These are phyloP conservation scores for Dicyrtoma fusca DNA, from an alignment of 2,888 invertebrate genomes.

Conservation along the genomic window DNA sequence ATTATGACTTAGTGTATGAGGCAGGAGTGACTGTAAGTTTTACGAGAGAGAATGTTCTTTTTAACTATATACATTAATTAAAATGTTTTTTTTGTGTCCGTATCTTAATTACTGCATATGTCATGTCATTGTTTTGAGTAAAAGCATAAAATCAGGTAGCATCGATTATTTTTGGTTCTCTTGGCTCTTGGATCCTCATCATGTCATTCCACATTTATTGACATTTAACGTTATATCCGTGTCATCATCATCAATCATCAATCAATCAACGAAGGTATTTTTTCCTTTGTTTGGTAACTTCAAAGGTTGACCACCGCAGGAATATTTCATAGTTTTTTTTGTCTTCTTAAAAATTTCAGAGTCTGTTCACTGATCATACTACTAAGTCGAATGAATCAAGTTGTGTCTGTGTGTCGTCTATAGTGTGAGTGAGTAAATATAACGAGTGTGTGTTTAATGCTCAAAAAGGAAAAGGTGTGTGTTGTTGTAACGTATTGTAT, in stretches of 20 bases:
- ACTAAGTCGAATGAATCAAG: no score
- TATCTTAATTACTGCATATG: no score
- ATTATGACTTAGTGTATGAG: slow-evolving; percentile 6
- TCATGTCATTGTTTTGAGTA: not conserved
- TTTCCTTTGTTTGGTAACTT: no score
- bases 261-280: not conserved
- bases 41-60: no score
- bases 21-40: not conserved
- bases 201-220: slow-evolving; percentile 7
- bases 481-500: no score
- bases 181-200: not conserved
- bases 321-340: no score
- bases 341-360: not conserved
- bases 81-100: no score
- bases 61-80: no score
- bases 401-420: no score
- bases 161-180: slow-evolving; percentile 5
- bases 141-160: slow-evolving; percentile 8
- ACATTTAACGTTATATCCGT: not conserved
- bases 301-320: no score
- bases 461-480: not conserved
- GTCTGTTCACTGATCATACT: not conserved
- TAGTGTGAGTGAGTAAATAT: no score
- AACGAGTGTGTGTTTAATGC: no score
- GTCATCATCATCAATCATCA: slow-evolving; percentile 22